Base-by-base conservation (phyloP, 2,888 invertebrate species). In the Apomyelois bistriatella region DNA sequence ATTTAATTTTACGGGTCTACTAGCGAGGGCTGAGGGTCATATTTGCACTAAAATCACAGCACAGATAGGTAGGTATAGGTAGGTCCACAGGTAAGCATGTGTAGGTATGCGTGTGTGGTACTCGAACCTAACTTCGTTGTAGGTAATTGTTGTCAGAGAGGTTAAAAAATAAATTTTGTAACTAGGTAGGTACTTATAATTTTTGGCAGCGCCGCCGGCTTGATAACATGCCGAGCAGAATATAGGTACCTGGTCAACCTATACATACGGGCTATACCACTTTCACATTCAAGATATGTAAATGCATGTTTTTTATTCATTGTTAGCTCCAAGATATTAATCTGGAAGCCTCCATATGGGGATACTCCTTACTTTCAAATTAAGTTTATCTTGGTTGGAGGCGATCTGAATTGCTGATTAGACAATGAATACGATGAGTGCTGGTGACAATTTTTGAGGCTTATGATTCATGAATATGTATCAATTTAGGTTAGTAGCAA, bases 341-440 rank as follows among this genome's bases (percentile, higher is more conserved):
- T 51, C 51, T 42, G 35, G 35, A 35, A 35, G 16, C 13, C 40
- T 17, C 32, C 16, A 17, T 42, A 42, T 41, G 40, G 13, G 42
- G 13, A 36, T 15, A 8, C 9, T 16, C 4, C 22, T 17, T 36
- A 28, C 17, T 36, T 36, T 35, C 43, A 32, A 22, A 43, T 43
- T 43, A 17, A 43, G 41, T 9, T 42, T 42, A 36, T 49, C 49
- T 28, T 49, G 22, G 36, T 37, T 43, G 15, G 13, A 43, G 37
- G 36, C 35, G 52, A 52, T 42, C 28, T 36, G 52, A 52, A 52
- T 52, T 52, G 17, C 36, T 52, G 43, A 43, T 52, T 35, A 43
- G 52, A 52, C 12, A 51, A 51, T 42, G 36, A 32, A 50, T 15
- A 1, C 50, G 41, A 41, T 32, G 36, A 16, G 47, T 8, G 28